Evolutionary conservation across 2,113 vertebrate genomes (phyloP).

Genomic region (Chrysemys picta): DNA sequence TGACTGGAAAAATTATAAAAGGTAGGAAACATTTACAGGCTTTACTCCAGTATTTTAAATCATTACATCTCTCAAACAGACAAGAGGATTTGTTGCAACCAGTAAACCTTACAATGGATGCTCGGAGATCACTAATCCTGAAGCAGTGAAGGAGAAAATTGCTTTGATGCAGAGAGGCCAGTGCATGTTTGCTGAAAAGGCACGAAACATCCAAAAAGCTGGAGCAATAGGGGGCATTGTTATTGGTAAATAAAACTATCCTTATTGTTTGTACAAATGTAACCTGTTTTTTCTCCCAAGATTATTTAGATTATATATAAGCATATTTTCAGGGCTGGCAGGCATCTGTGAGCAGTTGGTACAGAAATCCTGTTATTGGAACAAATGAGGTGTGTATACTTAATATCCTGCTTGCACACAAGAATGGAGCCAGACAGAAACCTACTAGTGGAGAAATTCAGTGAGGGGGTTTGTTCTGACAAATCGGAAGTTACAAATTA

Average conservation of each 20-base stretch:
- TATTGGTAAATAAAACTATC: constrained; percentile 85
- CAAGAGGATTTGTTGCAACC: constrained; percentile 91
- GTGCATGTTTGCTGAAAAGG: constrained; percentile 99
- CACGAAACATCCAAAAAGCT: constrained; percentile 93
- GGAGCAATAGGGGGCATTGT: constrained; percentile 97
- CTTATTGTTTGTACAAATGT: neutral
- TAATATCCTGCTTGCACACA: neutral
- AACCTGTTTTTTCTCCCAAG: neutral
- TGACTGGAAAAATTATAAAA: neutral
- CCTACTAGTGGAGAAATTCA: neutral
- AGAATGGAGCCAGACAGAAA: neutral
- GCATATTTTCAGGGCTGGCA: neutral
- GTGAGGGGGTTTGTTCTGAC: neutral
- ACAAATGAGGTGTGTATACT: neutral
- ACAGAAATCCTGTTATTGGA: neutral
- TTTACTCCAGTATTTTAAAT: constrained; percentile 12
- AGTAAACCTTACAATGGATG: constrained; percentile 97
- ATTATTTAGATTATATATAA: neutral
- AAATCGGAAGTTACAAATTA: neutral
- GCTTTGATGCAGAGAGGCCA: constrained; percentile 95
- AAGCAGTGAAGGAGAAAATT: constrained; percentile 91
- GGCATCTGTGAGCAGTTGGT: neutral
- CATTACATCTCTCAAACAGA: constrained; percentile 78
- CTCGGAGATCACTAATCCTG: constrained; percentile 89
- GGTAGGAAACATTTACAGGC: neutral